A percentile compares a stretch with the other conserved stretches of the same genome.
These are phyloP conservation scores for Anoplophora glabripennis DNA, from an alignment of 1,140 invertebrate genomes.

Conservation along the genomic window DNA sequence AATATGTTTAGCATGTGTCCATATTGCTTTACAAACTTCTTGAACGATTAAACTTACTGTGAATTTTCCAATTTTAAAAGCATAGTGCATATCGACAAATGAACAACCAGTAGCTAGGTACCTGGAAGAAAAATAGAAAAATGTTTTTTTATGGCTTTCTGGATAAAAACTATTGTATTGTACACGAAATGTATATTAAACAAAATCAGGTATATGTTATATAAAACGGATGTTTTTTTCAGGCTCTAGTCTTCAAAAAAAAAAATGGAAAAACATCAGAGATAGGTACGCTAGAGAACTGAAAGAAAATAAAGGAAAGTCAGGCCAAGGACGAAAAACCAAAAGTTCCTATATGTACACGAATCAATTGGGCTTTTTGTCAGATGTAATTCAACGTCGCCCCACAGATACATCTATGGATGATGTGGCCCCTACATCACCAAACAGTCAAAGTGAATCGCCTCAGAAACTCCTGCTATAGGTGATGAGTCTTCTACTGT, in stretches of 20 bases:
- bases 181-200: no score
- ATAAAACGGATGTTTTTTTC: background rate
- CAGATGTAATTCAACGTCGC: slow-evolving; percentile 5
- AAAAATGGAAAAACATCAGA: slow-evolving; percentile 9
- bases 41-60: slow-evolving; percentile 36
- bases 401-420: slow-evolving; percentile 4
- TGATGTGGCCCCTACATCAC: no score
- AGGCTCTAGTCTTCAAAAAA: background rate
- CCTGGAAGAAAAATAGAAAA: slow-evolving; percentile 21
- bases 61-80: slow-evolving; percentile 32
- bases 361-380: slow-evolving; percentile 6
- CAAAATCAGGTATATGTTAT: no score
- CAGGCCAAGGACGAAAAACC: background rate
- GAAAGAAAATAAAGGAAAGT: slow-evolving; percentile 5
- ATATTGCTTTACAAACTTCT: slow-evolving; percentile 41
- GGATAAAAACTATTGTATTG: no score
- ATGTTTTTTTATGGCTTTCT: no score
- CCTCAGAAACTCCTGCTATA: no score
- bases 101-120: slow-evolving; percentile 36
- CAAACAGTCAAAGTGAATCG: no score
- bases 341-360: slow-evolving; percentile 5
- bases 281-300: slow-evolving; percentile 2
- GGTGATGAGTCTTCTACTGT: no score
- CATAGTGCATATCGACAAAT: slow-evolving; percentile 36
- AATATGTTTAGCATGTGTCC: slow-evolving; percentile 34